Evolutionary conservation across 2,888 invertebrate genomes (phyloP), one percentile per base, ranked within the genome.

Genomic region (Leptinotarsa juncta): DNA sequence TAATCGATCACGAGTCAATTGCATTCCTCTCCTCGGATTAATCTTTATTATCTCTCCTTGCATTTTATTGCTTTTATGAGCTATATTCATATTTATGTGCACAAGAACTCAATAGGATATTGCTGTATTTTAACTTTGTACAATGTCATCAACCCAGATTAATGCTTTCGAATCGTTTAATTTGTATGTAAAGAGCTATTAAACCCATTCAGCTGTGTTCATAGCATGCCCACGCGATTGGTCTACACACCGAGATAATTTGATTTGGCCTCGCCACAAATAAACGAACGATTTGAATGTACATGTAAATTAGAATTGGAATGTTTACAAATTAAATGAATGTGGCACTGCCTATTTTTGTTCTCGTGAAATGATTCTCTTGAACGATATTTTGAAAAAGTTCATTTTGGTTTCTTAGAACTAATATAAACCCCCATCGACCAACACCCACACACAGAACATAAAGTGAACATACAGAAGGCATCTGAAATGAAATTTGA

Each of bases 231-330:
- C 71, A 65, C 66, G 65, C 65, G n/a, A 55, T 57, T 48, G 69
- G 57, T 69, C 69, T 42, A 60, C 69, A 69, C 42, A 26, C 15
- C 48, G 65, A 65, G 70, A 73, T 48, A 53, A 51, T 69, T 65
- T 69, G 65, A 67, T 18, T 18, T 73, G 73, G 68, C 73, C 73
- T 73, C 68, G 69, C 57, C 69, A 69, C 69, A 73, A 48, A 69
- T 73, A 65, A 69, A 73, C 69, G 50, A 69, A 66, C 26, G 69
- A 69, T 57, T 57, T 62, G 14, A 69, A 55, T 57, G 53, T 69
- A 20, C 57, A 69, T 69, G 57, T 60, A 69, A 69, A 69, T 69
- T 60, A 60, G 49, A 62, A 23, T 50, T 48, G 16, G 60, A 69
- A 69, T 69, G 69, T 69, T 69, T 69, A 69, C 69, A 69, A 69